Percentiles rank a stretch among this genome's conserved stretches.
phyloP scores from a whole-genome alignment of 2,797 vertebrate genomes.

The Anisognathus igniventris region DNA sequence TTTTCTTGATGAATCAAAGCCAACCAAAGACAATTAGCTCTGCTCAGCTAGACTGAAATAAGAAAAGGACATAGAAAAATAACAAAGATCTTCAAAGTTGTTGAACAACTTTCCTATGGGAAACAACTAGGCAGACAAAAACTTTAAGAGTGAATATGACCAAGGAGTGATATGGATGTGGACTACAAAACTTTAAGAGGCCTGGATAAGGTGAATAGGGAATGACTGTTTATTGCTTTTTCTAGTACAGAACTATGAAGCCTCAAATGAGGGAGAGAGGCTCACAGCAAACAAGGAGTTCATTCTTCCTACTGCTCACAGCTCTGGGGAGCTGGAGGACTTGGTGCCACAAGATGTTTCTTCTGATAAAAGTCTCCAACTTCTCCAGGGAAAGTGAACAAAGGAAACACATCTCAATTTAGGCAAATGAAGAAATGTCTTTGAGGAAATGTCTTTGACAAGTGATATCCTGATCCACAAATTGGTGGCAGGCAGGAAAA shows the following conservation, averaged over 20 bases:
- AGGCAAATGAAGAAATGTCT: neutral
- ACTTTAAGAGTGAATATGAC: neutral
- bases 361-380: neutral
- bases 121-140: constrained; percentile 17
- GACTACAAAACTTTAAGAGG: neutral
- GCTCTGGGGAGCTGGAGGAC: neutral
- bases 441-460: neutral
- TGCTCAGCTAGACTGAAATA: neutral
- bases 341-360: neutral
- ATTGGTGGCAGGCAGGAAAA: neutral
- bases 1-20: constrained; percentile 1
- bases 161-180: neutral
- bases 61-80: constrained; percentile 13
- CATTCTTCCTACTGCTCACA: neutral
- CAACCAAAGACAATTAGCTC: constrained; percentile 19
- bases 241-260: neutral
- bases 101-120: constrained; percentile 37
- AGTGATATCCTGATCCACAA: neutral
- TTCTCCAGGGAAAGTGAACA: neutral
- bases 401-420: neutral
- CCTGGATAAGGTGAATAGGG: neutral
- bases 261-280: neutral
- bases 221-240: neutral
- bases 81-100: constrained; percentile 32
- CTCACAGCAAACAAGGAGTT: neutral